Percentiles rank a stretch among this genome's conserved stretches.
Evolutionary conservation across 2,113 vertebrate species (phyloP).

Genomic region (Sialia sialis): DNA sequence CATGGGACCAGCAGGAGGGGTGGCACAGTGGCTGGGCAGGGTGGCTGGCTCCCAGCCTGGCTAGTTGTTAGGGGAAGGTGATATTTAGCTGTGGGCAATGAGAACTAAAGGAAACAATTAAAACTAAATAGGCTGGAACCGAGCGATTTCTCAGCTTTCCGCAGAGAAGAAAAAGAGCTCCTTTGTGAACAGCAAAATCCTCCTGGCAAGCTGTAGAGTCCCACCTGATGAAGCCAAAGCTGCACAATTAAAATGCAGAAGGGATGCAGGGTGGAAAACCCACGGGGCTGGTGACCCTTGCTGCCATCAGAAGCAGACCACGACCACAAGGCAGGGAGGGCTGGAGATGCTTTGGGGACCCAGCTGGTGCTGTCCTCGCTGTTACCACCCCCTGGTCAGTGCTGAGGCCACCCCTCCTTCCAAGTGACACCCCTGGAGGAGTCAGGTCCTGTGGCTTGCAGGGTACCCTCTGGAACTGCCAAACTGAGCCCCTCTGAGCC

Average conservation of each 20-base stretch:
- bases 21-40: neutral
- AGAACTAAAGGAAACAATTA: slow-evolving; percentile 41
- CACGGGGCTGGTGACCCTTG: fast-evolving
- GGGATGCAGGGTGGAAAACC: neutral
- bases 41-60: neutral
- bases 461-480: neutral
- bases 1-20: neutral
- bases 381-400: fast-evolving
- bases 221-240: neutral
- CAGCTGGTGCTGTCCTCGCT: neutral
- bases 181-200: neutral
- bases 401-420: neutral
- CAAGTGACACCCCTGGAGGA: neutral
- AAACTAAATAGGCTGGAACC: slow-evolving; percentile 12
- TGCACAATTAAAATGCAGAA: neutral
- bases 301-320: neutral
- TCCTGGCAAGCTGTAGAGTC: neutral
- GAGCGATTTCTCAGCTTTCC: neutral
- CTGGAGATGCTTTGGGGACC: fast-evolving
- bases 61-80: neutral
- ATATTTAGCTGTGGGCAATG: neutral
- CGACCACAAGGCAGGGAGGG: fast-evolving
- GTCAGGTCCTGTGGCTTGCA: neutral
- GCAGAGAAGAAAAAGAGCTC: neutral
- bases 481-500: neutral